Evolutionary conservation across 2,888 invertebrate species (phyloP), one percentile per base, ranked within the genome.

Genomic region (Chaitophorus viminalis): DNA sequence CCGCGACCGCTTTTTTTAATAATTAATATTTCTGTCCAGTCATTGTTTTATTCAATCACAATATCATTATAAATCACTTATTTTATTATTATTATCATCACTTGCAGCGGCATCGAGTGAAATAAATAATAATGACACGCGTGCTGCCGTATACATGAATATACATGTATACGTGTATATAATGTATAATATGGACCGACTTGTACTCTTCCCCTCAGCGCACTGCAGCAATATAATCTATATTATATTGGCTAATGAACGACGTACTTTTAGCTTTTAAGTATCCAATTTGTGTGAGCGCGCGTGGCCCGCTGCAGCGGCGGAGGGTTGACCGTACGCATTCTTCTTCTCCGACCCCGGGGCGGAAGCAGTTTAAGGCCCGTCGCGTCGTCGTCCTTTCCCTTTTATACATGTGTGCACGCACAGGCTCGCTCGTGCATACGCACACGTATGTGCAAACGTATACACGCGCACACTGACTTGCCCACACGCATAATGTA

Each of bases 241-340:
- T n/a, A n/a, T n/a, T n/a, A n/a, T n/a, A 85, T 85, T 77, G n/a
- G 76, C 85, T 85, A 77, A 85, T 85, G 77, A 85, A 68, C 68
- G 31, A n/a, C 83, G 75, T 17, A 14, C 76, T 75, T 76, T 78
- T 33, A 21, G 52, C 82, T 54, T 74, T 82, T 54, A 77, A 77
- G 85, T 33, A 33, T 52, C 85, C 77, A 29, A 77, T 85, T 76
- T 76, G 75, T 36, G 68, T 25, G 76, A n/a, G 60, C 68, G 46
- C 18, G 77, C 52, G 46, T 46, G 46, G 46, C 52, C 21, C 17
- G 31, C n/a, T n/a, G n/a, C n/a, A n/a, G n/a, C n/a, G n/a, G n/a
- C 31, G 31, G 70, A 70, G 82, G 82, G 70, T 6, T 3, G 25
- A 17, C 3, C 6, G 14, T 46, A 11, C 46, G 46, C 46, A 14